Evolutionary conservation across 2,888 invertebrate species (phyloP).

Genomic region (Chrysolina oricalcia): DNA sequence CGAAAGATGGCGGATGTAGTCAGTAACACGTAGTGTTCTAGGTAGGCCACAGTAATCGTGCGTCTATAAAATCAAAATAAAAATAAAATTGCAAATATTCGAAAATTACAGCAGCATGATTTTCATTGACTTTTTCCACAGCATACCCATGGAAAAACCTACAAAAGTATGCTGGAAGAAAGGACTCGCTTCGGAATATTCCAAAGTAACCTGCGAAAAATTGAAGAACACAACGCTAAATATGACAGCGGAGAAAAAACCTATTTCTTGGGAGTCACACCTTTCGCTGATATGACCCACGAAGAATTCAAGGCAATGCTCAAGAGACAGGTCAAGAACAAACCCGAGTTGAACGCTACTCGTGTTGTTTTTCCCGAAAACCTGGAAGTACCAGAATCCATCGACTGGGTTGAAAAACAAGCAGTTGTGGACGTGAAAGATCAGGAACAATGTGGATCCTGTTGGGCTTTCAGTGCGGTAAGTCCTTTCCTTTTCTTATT

Average conservation of each 20-base stretch:
- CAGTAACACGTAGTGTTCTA: too few relatives aligned
- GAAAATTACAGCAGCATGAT: too few relatives aligned
- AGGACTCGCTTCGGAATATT: conserved; percentile 18
- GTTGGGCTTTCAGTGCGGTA: conserved; percentile 39
- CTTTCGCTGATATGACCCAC: conserved; percentile 19
- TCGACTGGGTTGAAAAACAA: conserved; percentile 25
- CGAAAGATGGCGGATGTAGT: too few relatives aligned
- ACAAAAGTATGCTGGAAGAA: not conserved
- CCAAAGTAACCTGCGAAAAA: conserved; percentile 31
- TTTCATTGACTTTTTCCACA: too few relatives aligned
- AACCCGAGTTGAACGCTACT: not conserved
- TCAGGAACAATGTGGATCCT: conserved; percentile 33
- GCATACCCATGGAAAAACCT: too few relatives aligned
- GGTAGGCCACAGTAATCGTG: too few relatives aligned
- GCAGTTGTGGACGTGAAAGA: conserved; percentile 26
- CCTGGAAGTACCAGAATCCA: conserved; percentile 6
- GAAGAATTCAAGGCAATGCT: conserved; percentile 32
- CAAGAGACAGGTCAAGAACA: not conserved
- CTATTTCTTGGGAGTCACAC: conserved; percentile 17
- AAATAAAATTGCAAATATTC: too few relatives aligned
- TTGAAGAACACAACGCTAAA: conserved; percentile 34
- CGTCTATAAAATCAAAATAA: too few relatives aligned
- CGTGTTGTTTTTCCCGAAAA: not conserved
- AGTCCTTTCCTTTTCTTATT: conserved; percentile 6
- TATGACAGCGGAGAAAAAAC: conserved; percentile 32